A percentile compares a stretch with the other conserved stretches of the same genome.
Evolutionary conservation across 1,140 invertebrate species (phyloP).

Genomic region (Drosophila gunungcola): DNA sequence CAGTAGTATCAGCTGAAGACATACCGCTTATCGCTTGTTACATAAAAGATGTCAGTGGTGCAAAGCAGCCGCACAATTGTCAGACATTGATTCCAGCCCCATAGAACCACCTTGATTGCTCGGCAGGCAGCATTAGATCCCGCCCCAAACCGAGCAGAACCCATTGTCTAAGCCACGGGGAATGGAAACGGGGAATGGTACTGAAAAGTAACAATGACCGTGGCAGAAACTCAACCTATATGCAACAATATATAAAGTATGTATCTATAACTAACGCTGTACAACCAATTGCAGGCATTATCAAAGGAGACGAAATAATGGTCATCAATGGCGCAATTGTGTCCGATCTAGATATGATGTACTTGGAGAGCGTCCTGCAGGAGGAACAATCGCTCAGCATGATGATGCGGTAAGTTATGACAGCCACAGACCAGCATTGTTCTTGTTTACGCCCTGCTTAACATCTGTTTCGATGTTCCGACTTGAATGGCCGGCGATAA

Average conservation of each 20-base stretch:
- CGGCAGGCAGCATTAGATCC: conserved; percentile 32
- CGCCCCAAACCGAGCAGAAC: background rate
- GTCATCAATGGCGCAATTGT: conserved; percentile 99
- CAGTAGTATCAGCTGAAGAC: conserved; percentile 42
- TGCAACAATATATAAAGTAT: conserved; percentile 21
- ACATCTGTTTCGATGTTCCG: conserved; percentile 45
- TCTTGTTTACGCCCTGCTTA: conserved; percentile 44
- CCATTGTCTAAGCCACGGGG: conserved; percentile 25
- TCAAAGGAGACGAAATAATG: conserved; percentile 99
- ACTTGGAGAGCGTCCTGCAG: conserved; percentile 97
- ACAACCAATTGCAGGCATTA: conserved; percentile 90
- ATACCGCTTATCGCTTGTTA: conserved; percentile 63
- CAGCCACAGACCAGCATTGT: conserved; percentile 36
- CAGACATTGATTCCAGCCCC: conserved; percentile 48
- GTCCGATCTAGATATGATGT: conserved; percentile 99
- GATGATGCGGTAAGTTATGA: conserved; percentile 92
- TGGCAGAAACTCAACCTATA: conserved; percentile 26
- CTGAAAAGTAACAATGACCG: conserved; percentile 43
- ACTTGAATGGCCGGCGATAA: conserved; percentile 23
- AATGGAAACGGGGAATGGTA: conserved; percentile 5
- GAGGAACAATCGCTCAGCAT: conserved; percentile 98
- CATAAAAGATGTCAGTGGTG: conserved; percentile 60
- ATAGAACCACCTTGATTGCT: conserved; percentile 40
- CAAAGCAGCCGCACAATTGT: conserved; percentile 45
- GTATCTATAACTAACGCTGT: conserved; percentile 38